Evolutionary conservation across 1,140 invertebrate genomes (phyloP).

Genomic region (Marisa cornuarietis): DNA sequence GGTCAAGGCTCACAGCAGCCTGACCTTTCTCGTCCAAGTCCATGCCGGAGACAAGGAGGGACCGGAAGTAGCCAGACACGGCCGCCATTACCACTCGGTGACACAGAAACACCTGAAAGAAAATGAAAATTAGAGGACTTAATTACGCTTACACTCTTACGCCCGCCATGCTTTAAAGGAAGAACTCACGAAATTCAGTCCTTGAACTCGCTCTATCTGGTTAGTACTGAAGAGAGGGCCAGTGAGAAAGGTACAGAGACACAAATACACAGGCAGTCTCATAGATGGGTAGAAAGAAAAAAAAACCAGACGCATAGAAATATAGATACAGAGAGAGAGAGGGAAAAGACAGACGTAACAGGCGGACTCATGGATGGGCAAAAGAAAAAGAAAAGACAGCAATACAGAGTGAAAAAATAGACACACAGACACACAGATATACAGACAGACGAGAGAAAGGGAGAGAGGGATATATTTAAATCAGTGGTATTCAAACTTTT

Average conservation of each 20-base stretch:
- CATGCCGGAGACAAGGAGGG: constrained; percentile 78
- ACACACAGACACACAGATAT: background rate
- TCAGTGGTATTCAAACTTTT: too few relatives aligned
- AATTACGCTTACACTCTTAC: background rate
- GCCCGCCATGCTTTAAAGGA: background rate
- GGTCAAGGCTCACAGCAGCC: constrained; percentile 63
- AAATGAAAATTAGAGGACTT: background rate
- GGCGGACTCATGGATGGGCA: background rate
- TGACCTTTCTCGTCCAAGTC: constrained; percentile 68
- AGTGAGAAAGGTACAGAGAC: background rate
- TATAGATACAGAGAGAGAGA: background rate
- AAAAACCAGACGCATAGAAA: background rate
- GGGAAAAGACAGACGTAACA: background rate
- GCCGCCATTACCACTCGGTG: constrained; percentile 84
- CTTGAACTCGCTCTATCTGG: too few relatives aligned
- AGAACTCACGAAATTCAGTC: background rate
- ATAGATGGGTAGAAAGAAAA: background rate
- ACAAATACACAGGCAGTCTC: background rate
- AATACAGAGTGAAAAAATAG: background rate
- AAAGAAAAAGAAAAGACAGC: background rate
- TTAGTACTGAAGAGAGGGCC: too few relatives aligned
- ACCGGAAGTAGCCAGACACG: constrained; percentile 84
- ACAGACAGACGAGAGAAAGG: too few relatives aligned
- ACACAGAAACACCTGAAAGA: constrained; percentile 31
- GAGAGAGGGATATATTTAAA: too few relatives aligned